Conservation (phyloP, 2,797 vertebrate genomes). For the Leptodactylus fallax region DNA sequence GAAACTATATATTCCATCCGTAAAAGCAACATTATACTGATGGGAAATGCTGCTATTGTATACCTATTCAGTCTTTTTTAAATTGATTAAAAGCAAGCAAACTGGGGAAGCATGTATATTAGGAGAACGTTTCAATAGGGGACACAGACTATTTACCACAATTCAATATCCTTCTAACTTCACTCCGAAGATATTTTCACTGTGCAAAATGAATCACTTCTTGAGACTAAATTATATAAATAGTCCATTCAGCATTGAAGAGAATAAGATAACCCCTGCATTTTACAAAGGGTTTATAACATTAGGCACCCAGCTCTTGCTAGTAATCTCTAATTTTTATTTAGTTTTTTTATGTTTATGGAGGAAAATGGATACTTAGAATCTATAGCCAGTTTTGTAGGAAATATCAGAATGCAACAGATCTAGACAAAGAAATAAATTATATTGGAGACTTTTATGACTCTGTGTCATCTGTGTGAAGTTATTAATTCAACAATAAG, state of each 20-base stretch:
- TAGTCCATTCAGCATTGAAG: slow-evolving; percentile 29
- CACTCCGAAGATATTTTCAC: slow-evolving; percentile 46
- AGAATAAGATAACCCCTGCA: slow-evolving; percentile 44
- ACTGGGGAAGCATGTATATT: slow-evolving; percentile 50
- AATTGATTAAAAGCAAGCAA: slow-evolving; percentile 29
- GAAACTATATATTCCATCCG: slow-evolving; percentile 31
- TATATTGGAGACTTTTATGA: slow-evolving; percentile 53
- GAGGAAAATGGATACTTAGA: slow-evolving; percentile 50
- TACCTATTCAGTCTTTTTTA: background rate
- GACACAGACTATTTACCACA: slow-evolving; percentile 13
- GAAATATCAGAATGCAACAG: slow-evolving; percentile 61
- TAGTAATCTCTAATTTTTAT: slow-evolving; percentile 60
- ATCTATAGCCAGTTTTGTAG: slow-evolving; percentile 61
- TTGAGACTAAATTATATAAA: slow-evolving; percentile 21
- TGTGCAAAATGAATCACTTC: slow-evolving; percentile 44
- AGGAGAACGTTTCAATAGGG: slow-evolving; percentile 30
- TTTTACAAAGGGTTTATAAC: slow-evolving; percentile 51
- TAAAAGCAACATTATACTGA: slow-evolving; percentile 20
- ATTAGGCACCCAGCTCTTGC: slow-evolving; percentile 41
- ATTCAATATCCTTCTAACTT: slow-evolving; percentile 41
- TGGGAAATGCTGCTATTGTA: slow-evolving; percentile 23
- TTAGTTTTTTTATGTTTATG: slow-evolving; percentile 60
- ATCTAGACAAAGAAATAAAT: slow-evolving; percentile 63
- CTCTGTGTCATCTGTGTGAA: slow-evolving; percentile 44
- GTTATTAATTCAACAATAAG: background rate